A percentile compares a stretch with the other conserved stretches of the same genome.
These are phyloP conservation scores for Clitarchus hookeri DNA, from an alignment of 2,888 invertebrate species.

Conservation along the genomic window DNA sequence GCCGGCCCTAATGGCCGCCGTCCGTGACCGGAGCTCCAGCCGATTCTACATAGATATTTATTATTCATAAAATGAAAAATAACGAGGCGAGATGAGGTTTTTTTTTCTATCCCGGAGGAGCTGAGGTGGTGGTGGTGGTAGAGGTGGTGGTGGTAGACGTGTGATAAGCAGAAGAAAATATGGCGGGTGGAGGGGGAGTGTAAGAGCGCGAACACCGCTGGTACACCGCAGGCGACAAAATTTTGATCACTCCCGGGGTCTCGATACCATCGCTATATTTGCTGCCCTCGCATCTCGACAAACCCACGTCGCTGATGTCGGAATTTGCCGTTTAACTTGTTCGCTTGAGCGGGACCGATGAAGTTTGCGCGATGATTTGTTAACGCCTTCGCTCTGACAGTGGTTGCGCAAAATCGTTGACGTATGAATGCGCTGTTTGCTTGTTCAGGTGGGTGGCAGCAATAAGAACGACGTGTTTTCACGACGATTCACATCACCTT, in stretches of 20 bases:
- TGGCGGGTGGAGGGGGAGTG: background rate
- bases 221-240: background rate
- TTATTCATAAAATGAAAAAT: constrained; percentile 14
- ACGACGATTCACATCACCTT: too few relatives aligned
- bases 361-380: too few relatives aligned
- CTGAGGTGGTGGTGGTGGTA: background rate
- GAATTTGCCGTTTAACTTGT: too few relatives aligned
- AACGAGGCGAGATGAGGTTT: background rate
- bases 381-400: too few relatives aligned
- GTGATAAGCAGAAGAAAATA: background rate
- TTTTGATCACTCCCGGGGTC: background rate
- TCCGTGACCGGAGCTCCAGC: background rate
- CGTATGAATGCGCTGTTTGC: too few relatives aligned
- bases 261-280: too few relatives aligned
- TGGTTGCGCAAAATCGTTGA: too few relatives aligned
- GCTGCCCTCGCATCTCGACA: too few relatives aligned
- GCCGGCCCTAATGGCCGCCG: constrained; percentile 7
- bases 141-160: background rate
- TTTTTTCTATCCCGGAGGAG: background rate
- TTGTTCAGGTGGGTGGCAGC: too few relatives aligned
- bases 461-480: too few relatives aligned
- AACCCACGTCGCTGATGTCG: too few relatives aligned
- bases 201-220: background rate
- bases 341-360: too few relatives aligned
- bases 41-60: background rate